These are phyloP conservation scores for Nycticorax nycticorax DNA, from an alignment of 2,113 vertebrate genomes.

Conservation along the genomic window DNA sequence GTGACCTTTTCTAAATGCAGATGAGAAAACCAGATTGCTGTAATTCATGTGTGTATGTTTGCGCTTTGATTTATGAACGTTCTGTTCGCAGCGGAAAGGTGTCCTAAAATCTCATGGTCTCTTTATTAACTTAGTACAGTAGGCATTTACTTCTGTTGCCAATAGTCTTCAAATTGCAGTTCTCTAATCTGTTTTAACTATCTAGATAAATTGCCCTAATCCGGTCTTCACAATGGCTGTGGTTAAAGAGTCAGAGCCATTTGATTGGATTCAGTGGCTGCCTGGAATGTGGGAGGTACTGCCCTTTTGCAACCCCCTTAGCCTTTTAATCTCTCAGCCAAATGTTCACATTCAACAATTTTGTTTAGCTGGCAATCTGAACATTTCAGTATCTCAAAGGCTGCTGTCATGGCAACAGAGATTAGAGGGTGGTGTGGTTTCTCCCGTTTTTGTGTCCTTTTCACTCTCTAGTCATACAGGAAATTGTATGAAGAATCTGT, in stretches of 20 bases:
- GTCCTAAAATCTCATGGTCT: slow-evolving; percentile 60
- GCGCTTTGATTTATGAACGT: slow-evolving; percentile 27
- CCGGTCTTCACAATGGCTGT: slow-evolving; percentile 81
- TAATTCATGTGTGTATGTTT: slow-evolving; percentile 14
- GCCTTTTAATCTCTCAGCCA: slow-evolving; percentile 89
- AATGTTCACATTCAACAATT: slow-evolving; percentile 91
- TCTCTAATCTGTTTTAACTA: slow-evolving; percentile 87
- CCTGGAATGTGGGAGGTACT: slow-evolving; percentile 86
- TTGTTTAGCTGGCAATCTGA: slow-evolving; percentile 87
- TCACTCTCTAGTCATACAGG: slow-evolving; percentile 65
- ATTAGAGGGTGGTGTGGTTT: slow-evolving; percentile 79
- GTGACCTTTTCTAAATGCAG: slow-evolving; percentile 49
- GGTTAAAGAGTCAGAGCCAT: slow-evolving; percentile 86
- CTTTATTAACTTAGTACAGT: slow-evolving; percentile 79
- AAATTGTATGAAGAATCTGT: slow-evolving; percentile 69
- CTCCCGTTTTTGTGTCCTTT: slow-evolving; percentile 75
- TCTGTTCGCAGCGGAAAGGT: slow-evolving; percentile 23
- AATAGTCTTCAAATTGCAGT: slow-evolving; percentile 81
- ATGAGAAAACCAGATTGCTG: not conserved
- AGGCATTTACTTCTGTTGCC: slow-evolving; percentile 81
- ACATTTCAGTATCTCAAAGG: slow-evolving; percentile 86
- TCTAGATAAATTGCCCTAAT: slow-evolving; percentile 88
- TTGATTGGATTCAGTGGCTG: slow-evolving; percentile 86
- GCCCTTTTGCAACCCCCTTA: slow-evolving; percentile 84
- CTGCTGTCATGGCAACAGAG: slow-evolving; percentile 88